Evolutionary conservation across 1,140 invertebrate species (phyloP).

Genomic region (Brachionus plicatilis): DNA sequence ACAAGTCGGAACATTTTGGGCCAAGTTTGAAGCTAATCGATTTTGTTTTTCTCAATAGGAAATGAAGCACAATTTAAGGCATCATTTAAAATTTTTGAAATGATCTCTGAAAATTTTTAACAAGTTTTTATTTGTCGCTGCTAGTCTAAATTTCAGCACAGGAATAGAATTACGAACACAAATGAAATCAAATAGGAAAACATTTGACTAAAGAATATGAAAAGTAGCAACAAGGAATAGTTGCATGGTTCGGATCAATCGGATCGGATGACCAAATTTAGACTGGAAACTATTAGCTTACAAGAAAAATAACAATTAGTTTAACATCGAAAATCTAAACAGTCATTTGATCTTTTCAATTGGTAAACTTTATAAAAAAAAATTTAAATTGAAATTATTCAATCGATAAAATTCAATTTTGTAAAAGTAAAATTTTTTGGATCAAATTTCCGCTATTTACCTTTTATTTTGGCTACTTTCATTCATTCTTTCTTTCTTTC

Average conservation of each 20-base stretch:
- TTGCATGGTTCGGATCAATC: background rate
- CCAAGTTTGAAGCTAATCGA: background rate
- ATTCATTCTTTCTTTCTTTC: too few relatives aligned
- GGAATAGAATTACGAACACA: slow-evolving; percentile 10
- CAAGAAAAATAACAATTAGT: background rate
- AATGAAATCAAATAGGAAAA: slow-evolving; percentile 31
- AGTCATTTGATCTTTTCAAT: slow-evolving; percentile 22
- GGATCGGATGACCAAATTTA: background rate
- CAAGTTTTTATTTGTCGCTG: slow-evolving; percentile 2
- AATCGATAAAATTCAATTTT: slow-evolving; percentile 16
- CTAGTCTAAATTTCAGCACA: background rate
- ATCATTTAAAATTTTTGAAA: background rate
- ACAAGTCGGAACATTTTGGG: background rate
- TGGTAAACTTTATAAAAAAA: background rate
- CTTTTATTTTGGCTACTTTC: background rate
- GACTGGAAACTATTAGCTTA: background rate
- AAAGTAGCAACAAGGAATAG: background rate
- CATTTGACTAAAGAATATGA: slow-evolving; percentile 14
- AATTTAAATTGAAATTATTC: slow-evolving; percentile 35
- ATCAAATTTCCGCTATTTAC: slow-evolving; percentile 9
- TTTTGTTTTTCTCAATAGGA: background rate
- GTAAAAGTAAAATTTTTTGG: background rate
- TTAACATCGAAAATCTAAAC: background rate
- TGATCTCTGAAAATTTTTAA: background rate
- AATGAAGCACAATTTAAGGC: background rate